Conservation (phyloP, 35 echinoderm and acorn worm genomes). For the Holothuria glaberrima region DNA sequence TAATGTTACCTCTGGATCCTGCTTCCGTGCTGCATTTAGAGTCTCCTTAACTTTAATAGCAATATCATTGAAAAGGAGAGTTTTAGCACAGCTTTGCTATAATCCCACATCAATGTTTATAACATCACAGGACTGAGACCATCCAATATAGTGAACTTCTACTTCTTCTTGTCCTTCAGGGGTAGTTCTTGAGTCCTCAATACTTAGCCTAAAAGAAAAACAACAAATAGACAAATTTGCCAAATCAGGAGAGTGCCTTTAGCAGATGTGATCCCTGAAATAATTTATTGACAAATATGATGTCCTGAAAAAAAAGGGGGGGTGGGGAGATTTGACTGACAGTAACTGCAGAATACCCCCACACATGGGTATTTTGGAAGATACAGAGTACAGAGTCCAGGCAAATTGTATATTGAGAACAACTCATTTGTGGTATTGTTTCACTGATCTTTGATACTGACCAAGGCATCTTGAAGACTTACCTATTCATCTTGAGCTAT, state of each 20-base stretch:
- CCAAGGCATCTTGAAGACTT: no score
- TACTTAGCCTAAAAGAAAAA: conserved; percentile 5
- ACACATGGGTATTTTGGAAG: no score
- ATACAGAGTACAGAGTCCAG: no score
- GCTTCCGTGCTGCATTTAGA: not conserved
- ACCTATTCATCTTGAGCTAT: no score
- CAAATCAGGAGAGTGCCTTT: no score
- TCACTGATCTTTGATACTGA: no score
- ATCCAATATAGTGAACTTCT: not conserved
- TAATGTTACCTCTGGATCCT: conserved; percentile 12
- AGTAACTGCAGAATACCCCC: no score
- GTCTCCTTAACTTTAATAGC: not conserved
- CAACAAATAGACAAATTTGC: no score
- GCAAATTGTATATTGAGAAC: no score
- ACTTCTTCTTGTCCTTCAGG: conserved; percentile 6
- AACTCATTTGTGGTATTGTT: no score
- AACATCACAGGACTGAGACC: not conserved
- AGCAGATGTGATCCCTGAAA: no score
- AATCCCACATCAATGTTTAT: conserved; percentile 4
- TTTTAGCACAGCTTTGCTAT: not conserved
- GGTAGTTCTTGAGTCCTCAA: not conserved
- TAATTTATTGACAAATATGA: not conserved
- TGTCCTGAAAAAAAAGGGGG: not conserved
- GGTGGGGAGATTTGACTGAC: not conserved
- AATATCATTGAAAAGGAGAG: not conserved